Conservation (phyloP, 2,888 invertebrate genomes). For the Gari tellinella region DNA sequence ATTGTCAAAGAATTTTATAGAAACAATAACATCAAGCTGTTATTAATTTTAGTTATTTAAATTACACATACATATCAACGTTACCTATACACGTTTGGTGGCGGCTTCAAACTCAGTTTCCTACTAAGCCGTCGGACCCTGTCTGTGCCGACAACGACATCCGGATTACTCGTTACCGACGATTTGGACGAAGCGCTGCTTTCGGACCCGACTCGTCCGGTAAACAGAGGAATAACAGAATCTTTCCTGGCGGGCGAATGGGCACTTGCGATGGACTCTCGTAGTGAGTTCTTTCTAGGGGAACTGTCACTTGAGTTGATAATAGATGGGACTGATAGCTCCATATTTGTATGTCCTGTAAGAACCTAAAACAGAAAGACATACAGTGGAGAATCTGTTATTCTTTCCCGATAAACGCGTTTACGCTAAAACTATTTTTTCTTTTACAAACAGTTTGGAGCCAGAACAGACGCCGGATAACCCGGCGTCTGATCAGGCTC, state of each 20-base stretch:
- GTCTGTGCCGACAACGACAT: neutral
- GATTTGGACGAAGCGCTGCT: neutral
- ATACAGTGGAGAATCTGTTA: too few species aligned
- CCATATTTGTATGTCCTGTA: too few species aligned
- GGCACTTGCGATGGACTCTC: neutral
- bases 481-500: too few species aligned
- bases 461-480: too few species aligned
- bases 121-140: neutral
- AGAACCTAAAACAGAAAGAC: too few species aligned
- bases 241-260: neutral
- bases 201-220: neutral
- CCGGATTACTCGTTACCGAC: constrained; percentile 5
- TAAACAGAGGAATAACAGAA: neutral
- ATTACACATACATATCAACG: neutral
- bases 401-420: too few species aligned
- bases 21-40: too few species aligned
- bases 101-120: constrained; percentile 5
- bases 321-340: too few species aligned
- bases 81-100: constrained; percentile 8
- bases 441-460: too few species aligned
- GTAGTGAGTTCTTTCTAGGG: neutral
- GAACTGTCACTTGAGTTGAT: neutral
- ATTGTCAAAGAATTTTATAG: too few species aligned
- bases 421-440: too few species aligned
- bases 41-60: too few species aligned